Conservation (phyloP, 2,888 invertebrate genomes). For the Flexamia atlantica region DNA sequence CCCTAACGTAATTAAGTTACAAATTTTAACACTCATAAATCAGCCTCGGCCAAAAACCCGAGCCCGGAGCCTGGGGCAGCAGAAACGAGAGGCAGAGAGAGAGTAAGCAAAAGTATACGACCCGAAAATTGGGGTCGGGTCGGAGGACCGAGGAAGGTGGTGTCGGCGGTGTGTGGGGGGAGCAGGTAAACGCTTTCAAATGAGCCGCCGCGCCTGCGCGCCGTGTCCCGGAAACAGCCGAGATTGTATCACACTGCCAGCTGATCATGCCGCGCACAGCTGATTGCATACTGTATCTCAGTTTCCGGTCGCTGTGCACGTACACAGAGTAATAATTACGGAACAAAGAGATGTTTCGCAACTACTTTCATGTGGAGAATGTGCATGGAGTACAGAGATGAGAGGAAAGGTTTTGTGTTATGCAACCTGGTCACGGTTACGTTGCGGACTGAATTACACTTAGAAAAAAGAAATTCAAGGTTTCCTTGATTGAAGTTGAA, state of each 20-base stretch:
- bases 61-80: not conserved
- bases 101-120: conserved; percentile 40
- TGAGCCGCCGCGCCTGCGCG: conserved; percentile 39
- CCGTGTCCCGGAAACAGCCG: conserved; percentile 18
- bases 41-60: not conserved
- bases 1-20: not conserved
- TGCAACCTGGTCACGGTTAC: too few relatives aligned
- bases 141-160: not conserved
- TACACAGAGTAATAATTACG: conserved; percentile 17
- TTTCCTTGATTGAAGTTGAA: too few relatives aligned
- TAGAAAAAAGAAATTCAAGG: too few relatives aligned
- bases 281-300: conserved; percentile 19
- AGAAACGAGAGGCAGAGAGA: conserved; percentile 7
- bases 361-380: too few relatives aligned
- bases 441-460: too few relatives aligned
- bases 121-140: conserved; percentile 29
- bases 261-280: conserved; percentile 35
- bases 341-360: not conserved
- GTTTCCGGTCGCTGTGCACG: conserved; percentile 4
- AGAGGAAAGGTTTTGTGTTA: too few relatives aligned
- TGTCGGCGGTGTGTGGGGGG: not conserved
- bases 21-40: not conserved
- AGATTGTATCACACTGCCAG: conserved; percentile 38
- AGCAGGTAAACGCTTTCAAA: conserved; percentile 39
- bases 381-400: too few relatives aligned